Conservation (phyloP, 1,140 invertebrate genomes). For the Fopius arisanus region DNA sequence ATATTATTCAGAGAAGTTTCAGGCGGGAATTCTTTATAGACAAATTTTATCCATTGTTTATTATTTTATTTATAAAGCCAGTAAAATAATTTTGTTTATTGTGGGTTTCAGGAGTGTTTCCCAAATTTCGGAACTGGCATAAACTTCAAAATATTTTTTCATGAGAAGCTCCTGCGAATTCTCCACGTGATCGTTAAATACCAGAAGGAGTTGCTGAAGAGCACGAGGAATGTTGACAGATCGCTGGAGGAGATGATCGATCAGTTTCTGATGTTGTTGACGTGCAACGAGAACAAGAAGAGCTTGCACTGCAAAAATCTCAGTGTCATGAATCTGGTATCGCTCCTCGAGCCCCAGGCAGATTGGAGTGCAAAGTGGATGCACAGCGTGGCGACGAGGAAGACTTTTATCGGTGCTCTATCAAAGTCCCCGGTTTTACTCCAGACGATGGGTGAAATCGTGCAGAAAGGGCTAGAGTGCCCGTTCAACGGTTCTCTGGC, state of each 20-base stretch:
- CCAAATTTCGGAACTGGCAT: constrained; percentile 55
- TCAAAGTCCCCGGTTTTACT: constrained; percentile 52
- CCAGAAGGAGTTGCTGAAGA: constrained; percentile 56
- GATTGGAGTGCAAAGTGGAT: constrained; percentile 58
- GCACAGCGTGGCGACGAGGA: constrained; percentile 49
- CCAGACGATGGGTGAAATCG: constrained; percentile 40
- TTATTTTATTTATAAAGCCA: too few species aligned
- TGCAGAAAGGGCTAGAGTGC: constrained; percentile 45
- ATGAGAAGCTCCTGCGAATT: constrained; percentile 57
- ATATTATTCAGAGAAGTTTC: constrained; percentile 47
- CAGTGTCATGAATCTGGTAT: constrained; percentile 51
- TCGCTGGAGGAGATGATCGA: constrained; percentile 55
- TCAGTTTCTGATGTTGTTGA: constrained; percentile 54
- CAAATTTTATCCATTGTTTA: too few species aligned
- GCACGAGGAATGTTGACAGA: constrained; percentile 46
- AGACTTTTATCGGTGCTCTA: constrained; percentile 44
- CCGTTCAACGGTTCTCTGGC: constrained; percentile 30
- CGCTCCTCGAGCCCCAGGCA: constrained; percentile 56
- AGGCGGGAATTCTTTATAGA: too few species aligned
- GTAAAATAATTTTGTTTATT: too few species aligned
- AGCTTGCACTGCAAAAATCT: constrained; percentile 39
- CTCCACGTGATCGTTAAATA: constrained; percentile 51
- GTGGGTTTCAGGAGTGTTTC: constrained; percentile 48
- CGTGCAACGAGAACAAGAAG: constrained; percentile 38
- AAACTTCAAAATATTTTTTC: constrained; percentile 59